Conservation (phyloP, 2,113 vertebrate genomes). For the Rhinogobius similis region DNA sequence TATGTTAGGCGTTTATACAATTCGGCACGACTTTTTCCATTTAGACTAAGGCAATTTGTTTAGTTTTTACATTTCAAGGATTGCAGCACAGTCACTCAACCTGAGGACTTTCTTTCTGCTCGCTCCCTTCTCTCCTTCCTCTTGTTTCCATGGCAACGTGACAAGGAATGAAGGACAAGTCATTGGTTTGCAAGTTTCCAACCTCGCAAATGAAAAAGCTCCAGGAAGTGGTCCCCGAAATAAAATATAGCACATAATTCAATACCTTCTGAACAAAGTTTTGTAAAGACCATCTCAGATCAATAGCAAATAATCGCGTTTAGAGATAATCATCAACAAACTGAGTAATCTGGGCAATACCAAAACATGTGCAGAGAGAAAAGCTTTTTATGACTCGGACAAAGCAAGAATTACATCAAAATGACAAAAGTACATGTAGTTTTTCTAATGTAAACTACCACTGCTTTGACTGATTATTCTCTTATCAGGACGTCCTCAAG, state of each 20-base stretch:
- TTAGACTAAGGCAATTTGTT: background rate
- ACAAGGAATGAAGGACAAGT: conserved; percentile 64
- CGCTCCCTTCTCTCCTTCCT: conserved; percentile 52
- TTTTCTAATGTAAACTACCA: too few relatives aligned
- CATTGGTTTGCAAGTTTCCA: conserved; percentile 62
- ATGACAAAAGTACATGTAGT: too few relatives aligned
- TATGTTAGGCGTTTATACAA: conserved; percentile 1
- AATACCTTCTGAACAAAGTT: too few relatives aligned
- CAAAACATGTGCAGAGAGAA: too few relatives aligned
- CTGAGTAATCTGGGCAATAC: too few relatives aligned
- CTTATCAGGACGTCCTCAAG: too few relatives aligned
- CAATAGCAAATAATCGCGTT: too few relatives aligned
- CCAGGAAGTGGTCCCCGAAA: conserved; percentile 38
- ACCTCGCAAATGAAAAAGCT: conserved; percentile 64
- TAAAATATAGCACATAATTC: background rate
- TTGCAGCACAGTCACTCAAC: conserved; percentile 27
- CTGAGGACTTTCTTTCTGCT: conserved; percentile 52
- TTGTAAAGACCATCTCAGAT: too few relatives aligned
- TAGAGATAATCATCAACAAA: too few relatives aligned
- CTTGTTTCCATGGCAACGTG: conserved; percentile 80
- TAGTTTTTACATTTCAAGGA: conserved; percentile 12
- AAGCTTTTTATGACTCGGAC: too few relatives aligned
- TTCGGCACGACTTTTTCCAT: background rate
- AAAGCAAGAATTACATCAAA: too few relatives aligned
- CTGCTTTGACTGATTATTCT: too few relatives aligned